phyloP scores from a whole-genome alignment of 2,888 invertebrate genomes.

The Atethmia centrago region DNA sequence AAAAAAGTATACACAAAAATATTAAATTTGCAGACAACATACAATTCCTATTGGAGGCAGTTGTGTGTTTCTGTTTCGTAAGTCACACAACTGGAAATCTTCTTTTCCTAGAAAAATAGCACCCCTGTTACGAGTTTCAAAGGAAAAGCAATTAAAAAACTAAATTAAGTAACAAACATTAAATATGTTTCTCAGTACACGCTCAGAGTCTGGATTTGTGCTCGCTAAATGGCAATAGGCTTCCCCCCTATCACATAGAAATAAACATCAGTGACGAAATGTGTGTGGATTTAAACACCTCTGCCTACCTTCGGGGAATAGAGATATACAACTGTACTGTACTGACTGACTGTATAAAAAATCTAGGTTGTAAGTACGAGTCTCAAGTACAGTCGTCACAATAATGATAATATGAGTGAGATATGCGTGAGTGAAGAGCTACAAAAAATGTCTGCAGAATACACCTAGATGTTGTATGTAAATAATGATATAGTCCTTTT shows the following conservation, averaged over 20 bases:
- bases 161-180: neutral
- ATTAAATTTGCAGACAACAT: neutral
- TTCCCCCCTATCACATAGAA: neutral
- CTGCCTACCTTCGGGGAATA: neutral
- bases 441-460: constrained; percentile 31
- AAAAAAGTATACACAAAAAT: neutral
- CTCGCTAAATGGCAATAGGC: neutral
- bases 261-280: neutral
- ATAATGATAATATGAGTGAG: neutral
- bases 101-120: neutral
- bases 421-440: neutral
- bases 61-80: neutral
- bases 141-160: neutral
- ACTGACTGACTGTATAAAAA: neutral
- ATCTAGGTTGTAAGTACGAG: constrained; percentile 1
- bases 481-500: constrained; percentile 17
- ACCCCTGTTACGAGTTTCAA: neutral
- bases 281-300: neutral
- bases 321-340: too few species aligned
- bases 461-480: constrained; percentile 16
- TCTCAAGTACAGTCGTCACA: neutral
- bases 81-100: neutral
- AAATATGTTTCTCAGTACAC: neutral
- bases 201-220: neutral
- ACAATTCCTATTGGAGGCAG: neutral